phyloP scores from a whole-genome alignment of 2,888 invertebrate genomes.

The Zygaena filipendulae region DNA sequence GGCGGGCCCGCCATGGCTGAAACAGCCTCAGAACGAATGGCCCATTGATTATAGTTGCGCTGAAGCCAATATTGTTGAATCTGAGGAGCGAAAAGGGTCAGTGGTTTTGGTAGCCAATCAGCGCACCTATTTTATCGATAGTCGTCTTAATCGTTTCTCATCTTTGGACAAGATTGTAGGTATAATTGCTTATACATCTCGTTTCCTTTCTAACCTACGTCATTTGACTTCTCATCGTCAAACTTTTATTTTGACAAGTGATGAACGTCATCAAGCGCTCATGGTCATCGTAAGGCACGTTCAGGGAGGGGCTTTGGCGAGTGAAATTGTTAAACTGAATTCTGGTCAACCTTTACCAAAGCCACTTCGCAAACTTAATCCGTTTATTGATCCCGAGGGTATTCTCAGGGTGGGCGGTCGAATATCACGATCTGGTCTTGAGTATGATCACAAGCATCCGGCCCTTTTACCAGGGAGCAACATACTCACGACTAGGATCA shows the following conservation, averaged over 20 bases:
- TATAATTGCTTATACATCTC: neutral
- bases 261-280: too few species aligned
- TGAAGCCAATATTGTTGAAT: neutral
- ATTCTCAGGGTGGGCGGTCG: constrained; percentile 14
- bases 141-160: neutral
- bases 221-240: too few species aligned
- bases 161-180: neutral
- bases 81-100: neutral
- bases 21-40: neutral
- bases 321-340: constrained; percentile 4
- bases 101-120: neutral
- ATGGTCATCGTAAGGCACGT: too few species aligned
- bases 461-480: constrained; percentile 7
- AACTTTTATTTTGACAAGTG: too few species aligned
- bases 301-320: too few species aligned
- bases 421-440: constrained; percentile 10
- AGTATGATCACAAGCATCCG: constrained; percentile 10
- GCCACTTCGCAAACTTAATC: constrained; percentile 9
- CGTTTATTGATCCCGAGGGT: constrained; percentile 8
- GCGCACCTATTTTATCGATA: neutral
- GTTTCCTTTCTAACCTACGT: constrained; percentile 1
- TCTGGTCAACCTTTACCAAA: constrained; percentile 3
- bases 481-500: constrained; percentile 4
- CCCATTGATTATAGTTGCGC: neutral
- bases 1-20: constrained; percentile 4